Evolutionary conservation across 2,113 vertebrate species (phyloP), one percentile per base, ranked within the genome.

Genomic region (Candoia aspera): DNA sequence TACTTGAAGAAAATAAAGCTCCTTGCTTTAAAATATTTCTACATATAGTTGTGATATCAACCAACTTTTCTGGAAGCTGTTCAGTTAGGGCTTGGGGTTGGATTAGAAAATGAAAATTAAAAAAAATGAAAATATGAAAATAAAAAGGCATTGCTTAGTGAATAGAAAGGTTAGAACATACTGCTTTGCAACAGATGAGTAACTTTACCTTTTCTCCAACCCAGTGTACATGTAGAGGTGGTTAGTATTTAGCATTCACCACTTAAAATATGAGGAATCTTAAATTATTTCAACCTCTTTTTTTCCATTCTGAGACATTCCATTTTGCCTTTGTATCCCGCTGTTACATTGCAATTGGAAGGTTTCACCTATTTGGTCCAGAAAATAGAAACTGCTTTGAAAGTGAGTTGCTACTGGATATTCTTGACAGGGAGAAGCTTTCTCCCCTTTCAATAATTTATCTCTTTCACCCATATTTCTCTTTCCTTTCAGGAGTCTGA

Each of bases 401-500:
- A 92, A 3, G 84, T 90, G 19, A 92, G 55, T 1, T 73, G 15
- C 60, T 46, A 1, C 0, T 84, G 54, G 0, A 9, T 21, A 1
- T 3, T 59, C 0, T 42, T 91, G 23, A 3, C 62, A 59, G 10
- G 83, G 54, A 60, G 54, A 55, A 62, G 87, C n/a, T 90, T 37
- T 64, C 85, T 19, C 17, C 84, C 86, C 87, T 92, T 88, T 58
- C 73, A 59, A 54, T 57, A 87, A 58, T 93, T 60, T 85, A 93
- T 21, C 37, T 92, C 83, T 87, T 62, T 92, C 83, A 9, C 86
- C 87, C 21, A 89, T 26, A 10, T 88, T 79, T 60, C 79, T 2
- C 91, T 86, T 83, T 6, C 88, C 6, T 91, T 84, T n/a, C 94
- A 92, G 10, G 21, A 92, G 3, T 93, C 58, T 53, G 64, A 92